These are phyloP conservation scores for Caranx melampygus DNA, from an alignment of 2,113 vertebrate species.

Conservation along the genomic window DNA sequence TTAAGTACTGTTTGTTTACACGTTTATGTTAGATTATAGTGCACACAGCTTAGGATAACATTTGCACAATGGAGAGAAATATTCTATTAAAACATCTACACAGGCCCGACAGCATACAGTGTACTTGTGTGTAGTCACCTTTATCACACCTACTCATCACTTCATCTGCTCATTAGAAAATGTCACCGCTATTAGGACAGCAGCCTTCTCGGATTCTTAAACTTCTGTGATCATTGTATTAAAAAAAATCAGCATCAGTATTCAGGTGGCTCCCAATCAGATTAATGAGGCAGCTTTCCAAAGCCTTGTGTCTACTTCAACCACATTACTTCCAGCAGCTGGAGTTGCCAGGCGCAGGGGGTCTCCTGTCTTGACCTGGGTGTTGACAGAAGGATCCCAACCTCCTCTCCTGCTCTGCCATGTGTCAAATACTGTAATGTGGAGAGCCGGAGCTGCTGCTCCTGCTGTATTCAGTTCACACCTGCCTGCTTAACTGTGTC, in stretches of 20 bases:
- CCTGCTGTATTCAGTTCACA: slow-evolving; percentile 64
- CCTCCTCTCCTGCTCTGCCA: slow-evolving; percentile 42
- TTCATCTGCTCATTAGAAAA: slow-evolving; percentile 36
- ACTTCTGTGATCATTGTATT: slow-evolving; percentile 28
- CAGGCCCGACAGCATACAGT: background rate
- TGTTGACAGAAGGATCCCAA: slow-evolving; percentile 53
- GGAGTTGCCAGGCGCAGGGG: slow-evolving; percentile 5
- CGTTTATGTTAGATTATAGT: slow-evolving; percentile 14
- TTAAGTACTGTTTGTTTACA: slow-evolving; percentile 44
- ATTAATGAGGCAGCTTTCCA: slow-evolving; percentile 41
- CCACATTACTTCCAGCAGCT: slow-evolving; percentile 44
- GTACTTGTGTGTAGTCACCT: slow-evolving; percentile 11
- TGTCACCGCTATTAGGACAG: background rate
- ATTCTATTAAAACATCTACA: too few species aligned
- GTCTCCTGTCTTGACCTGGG: slow-evolving; percentile 42
- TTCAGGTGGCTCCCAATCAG: slow-evolving; percentile 43
- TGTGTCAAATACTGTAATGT: slow-evolving; percentile 40
- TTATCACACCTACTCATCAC: slow-evolving; percentile 17
- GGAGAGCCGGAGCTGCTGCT: slow-evolving; percentile 21
- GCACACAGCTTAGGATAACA: slow-evolving; percentile 9
- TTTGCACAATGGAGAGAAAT: background rate
- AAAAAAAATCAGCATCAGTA: slow-evolving; percentile 54
- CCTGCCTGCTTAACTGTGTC: slow-evolving; percentile 65
- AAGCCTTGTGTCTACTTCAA: slow-evolving; percentile 42
- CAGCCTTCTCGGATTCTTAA: slow-evolving; percentile 31